Percentiles rank a stretch among this genome's conserved stretches.
These are phyloP conservation scores for Coluber constrictor DNA, from an alignment of 2,797 vertebrate genomes.

Conservation along the genomic window DNA sequence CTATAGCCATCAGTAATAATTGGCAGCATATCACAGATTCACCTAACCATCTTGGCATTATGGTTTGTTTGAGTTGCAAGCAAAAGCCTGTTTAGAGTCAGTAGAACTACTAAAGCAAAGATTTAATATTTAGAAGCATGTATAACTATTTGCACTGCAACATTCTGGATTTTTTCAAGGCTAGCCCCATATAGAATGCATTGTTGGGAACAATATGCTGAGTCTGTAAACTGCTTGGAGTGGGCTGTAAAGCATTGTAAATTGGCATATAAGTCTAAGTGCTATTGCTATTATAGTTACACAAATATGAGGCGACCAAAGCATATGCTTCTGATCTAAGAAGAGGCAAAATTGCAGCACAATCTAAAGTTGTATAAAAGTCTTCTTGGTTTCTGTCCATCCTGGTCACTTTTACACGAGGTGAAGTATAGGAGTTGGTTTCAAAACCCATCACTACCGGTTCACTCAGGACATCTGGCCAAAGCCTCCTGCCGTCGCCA, in stretches of 20 bases:
- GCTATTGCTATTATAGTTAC: background rate
- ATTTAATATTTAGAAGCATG: background rate
- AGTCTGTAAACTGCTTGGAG: too few species aligned
- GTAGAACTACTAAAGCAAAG: background rate
- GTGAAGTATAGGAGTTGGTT: background rate
- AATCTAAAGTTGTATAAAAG: background rate
- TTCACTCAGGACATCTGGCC: too few species aligned
- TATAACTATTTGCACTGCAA: background rate
- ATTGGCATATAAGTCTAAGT: too few species aligned
- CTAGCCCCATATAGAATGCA: background rate
- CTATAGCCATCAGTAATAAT: background rate
- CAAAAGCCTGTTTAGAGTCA: background rate
- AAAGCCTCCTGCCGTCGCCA: too few species aligned
- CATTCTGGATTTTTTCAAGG: background rate
- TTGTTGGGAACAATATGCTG: background rate
- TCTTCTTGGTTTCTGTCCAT: background rate
- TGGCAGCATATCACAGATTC: background rate
- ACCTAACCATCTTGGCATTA: background rate
- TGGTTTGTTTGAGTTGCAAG: background rate
- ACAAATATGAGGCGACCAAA: background rate
- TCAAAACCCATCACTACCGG: too few species aligned
- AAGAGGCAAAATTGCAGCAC: background rate
- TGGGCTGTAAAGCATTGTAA: too few species aligned
- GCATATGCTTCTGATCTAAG: background rate
- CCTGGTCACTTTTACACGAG: background rate